Evolutionary conservation across 2,797 vertebrate genomes (phyloP).

Genomic region (Valencia hispanica): DNA sequence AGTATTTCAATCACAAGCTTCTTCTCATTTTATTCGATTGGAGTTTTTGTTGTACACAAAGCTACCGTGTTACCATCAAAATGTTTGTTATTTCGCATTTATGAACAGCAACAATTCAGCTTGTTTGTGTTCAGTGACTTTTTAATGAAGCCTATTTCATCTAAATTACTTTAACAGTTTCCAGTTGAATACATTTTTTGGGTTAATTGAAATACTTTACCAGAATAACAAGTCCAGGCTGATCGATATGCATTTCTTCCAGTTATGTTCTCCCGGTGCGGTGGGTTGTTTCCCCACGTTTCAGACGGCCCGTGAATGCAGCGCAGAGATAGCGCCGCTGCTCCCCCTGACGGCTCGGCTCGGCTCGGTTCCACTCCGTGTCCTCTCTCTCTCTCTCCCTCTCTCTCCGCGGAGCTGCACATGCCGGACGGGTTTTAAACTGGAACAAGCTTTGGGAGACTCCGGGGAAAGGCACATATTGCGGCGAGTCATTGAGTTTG

Average conservation of each 20-base stretch:
- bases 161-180: not conserved
- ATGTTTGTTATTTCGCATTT: not conserved
- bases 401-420: not conserved
- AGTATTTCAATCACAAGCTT: too few species aligned
- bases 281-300: not conserved
- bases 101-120: not conserved
- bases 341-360: conserved; percentile 14
- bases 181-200: not conserved
- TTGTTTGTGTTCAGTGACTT: not conserved
- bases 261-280: not conserved
- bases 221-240: not conserved
- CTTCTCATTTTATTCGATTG: not conserved
- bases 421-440: conserved; percentile 22
- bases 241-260: not conserved
- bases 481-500: not conserved
- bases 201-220: not conserved
- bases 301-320: conserved; percentile 45
- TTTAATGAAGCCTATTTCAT: not conserved
- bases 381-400: conserved; percentile 19
- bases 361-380: not conserved
- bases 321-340: conserved; percentile 38
- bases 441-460: not conserved
- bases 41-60: not conserved
- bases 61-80: not conserved
- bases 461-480: not conserved